Percentiles rank a stretch among this genome's conserved stretches.
phyloP scores from a whole-genome alignment of 1,140 invertebrate genomes.

The Pararge aegeria region DNA sequence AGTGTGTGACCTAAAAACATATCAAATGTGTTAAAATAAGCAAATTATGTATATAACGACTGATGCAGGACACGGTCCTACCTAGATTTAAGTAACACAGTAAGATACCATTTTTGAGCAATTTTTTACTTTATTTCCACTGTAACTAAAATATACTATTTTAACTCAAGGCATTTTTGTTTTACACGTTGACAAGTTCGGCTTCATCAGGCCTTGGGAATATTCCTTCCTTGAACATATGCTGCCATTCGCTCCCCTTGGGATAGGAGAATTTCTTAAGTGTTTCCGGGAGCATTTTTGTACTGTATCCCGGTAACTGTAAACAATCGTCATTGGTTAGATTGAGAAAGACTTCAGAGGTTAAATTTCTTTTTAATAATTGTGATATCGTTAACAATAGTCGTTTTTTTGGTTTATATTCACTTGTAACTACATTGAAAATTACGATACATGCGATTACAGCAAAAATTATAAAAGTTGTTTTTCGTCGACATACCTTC shows the following conservation, averaged over 20 bases:
- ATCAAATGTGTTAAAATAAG: no score
- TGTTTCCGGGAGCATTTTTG: slow-evolving; percentile 85
- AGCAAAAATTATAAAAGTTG: no score
- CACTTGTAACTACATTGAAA: no score
- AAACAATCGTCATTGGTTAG: no score
- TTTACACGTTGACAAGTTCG: slow-evolving; percentile 52
- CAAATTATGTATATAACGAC: not conserved
- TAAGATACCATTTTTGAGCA: not conserved
- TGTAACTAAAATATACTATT: slow-evolving; percentile 2
- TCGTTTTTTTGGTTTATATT: no score
- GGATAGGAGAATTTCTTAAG: slow-evolving; percentile 87
- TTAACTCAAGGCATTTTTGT: slow-evolving; percentile 10
- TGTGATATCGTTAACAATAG: no score
- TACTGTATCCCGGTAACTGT: slow-evolving; percentile 88
- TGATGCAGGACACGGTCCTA: not conserved
- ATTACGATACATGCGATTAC: no score
- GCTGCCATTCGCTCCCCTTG: slow-evolving; percentile 86
- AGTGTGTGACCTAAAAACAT: no score
- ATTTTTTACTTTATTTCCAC: not conserved
- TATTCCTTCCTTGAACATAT: slow-evolving; percentile 80
- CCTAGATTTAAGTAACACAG: not conserved
- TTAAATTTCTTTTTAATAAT: no score
- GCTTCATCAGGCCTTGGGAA: slow-evolving; percentile 64
- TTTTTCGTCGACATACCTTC: no score
- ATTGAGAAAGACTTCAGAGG: not conserved